These are phyloP conservation scores for Samia ricini DNA, from an alignment of 1,140 invertebrate species.

Conservation along the genomic window DNA sequence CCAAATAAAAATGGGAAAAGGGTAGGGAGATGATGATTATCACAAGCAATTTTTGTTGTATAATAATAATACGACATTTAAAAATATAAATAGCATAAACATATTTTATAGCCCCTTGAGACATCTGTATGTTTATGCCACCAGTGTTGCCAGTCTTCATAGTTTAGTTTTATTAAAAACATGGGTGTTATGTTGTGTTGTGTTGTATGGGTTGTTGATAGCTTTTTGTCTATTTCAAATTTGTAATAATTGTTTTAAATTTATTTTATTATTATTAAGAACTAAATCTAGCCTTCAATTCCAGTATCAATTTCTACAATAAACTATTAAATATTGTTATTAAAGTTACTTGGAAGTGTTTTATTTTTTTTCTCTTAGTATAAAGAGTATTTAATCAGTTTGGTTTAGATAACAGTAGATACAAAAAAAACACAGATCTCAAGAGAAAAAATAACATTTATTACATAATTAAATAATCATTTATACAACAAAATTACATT, in stretches of 20 bases:
- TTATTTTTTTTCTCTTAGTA: slow-evolving; percentile 18
- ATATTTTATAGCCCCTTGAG: too few species aligned
- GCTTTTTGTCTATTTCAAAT: slow-evolving; percentile 49
- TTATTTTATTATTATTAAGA: slow-evolving; percentile 52
- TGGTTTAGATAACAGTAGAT: background rate
- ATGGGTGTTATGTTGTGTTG: slow-evolving; percentile 45
- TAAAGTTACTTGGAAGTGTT: slow-evolving; percentile 22
- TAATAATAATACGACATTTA: too few species aligned
- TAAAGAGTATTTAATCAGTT: background rate
- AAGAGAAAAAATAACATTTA: slow-evolving; percentile 44
- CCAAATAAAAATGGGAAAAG: too few species aligned
- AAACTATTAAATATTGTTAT: slow-evolving; percentile 61
- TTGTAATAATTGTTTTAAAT: slow-evolving; percentile 51
- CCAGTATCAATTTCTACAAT: slow-evolving; percentile 70
- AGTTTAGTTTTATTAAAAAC: background rate
- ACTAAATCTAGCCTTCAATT: slow-evolving; percentile 66
- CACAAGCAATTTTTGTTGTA: too few species aligned
- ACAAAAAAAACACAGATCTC: background rate
- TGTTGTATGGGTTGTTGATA: slow-evolving; percentile 60
- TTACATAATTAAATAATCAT: slow-evolving; percentile 59
- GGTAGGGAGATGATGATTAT: too few species aligned
- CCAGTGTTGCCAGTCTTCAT: slow-evolving; percentile 2
- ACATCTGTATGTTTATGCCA: background rate
- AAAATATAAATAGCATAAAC: too few species aligned
- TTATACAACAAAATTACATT: slow-evolving; percentile 60